phyloP scores from a whole-genome alignment of 2,888 invertebrate species.

The Synanthedon andrenaeformis region DNA sequence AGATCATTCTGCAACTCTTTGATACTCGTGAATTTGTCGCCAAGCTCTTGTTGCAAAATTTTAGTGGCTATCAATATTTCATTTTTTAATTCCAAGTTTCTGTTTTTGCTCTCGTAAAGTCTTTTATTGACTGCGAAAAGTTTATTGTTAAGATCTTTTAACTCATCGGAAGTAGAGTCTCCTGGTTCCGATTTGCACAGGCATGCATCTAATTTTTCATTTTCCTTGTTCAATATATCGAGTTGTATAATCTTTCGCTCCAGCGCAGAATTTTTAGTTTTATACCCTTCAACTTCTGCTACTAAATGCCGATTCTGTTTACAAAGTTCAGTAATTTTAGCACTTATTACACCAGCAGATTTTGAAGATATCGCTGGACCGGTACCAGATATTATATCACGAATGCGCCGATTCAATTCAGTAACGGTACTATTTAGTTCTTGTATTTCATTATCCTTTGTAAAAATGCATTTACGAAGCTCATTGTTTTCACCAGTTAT shows the following conservation, averaged over 20 bases:
- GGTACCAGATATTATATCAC: constrained; percentile 58
- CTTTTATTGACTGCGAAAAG: constrained; percentile 70
- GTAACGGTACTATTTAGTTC: constrained; percentile 48
- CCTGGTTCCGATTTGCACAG: constrained; percentile 58
- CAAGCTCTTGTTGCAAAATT: constrained; percentile 80
- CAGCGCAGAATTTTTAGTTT: constrained; percentile 68
- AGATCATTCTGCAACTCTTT: constrained; percentile 69
- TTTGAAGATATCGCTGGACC: constrained; percentile 59
- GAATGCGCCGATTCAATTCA: constrained; percentile 56
- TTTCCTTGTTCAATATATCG: constrained; percentile 43
- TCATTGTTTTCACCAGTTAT: constrained; percentile 69
- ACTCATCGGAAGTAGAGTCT: constrained; percentile 48
- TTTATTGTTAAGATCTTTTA: constrained; percentile 74
- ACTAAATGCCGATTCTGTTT: constrained; percentile 75
- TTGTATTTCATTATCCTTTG: constrained; percentile 56
- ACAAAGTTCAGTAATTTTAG: constrained; percentile 76
- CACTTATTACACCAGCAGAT: constrained; percentile 67
- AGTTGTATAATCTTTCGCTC: constrained; percentile 62
- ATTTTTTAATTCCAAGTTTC: constrained; percentile 75
- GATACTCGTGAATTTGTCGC: constrained; percentile 76
- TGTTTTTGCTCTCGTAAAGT: constrained; percentile 77
- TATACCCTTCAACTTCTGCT: constrained; percentile 71
- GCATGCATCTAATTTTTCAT: constrained; percentile 40
- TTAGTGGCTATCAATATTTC: constrained; percentile 80
- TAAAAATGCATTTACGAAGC: constrained; percentile 59